Percentiles rank a stretch among this genome's conserved stretches.
Evolutionary conservation across 2,888 invertebrate species (phyloP).

Genomic region (Pheosia tremula): DNA sequence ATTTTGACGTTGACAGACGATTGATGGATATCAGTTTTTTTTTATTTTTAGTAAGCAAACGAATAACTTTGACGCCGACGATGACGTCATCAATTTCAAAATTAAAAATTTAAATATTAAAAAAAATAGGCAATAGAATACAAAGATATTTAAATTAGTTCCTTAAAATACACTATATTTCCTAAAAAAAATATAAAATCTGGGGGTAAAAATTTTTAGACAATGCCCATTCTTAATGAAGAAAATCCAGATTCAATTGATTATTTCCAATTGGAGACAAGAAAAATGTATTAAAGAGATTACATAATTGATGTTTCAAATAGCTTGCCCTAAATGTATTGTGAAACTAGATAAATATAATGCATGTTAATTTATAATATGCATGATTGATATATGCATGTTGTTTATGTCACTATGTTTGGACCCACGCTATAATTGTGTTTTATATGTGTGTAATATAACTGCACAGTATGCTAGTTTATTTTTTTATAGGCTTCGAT

Average conservation of each 20-base stretch:
- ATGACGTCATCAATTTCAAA: no score
- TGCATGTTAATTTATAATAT: conserved; percentile 2
- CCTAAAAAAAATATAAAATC: no score
- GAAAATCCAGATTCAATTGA: neutral
- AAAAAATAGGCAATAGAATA: no score
- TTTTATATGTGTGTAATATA: neutral
- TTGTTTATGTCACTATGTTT: neutral
- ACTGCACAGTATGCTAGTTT: conserved; percentile 2
- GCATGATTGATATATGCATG: conserved; percentile 3
- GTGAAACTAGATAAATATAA: neutral
- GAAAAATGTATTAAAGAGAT: neutral
- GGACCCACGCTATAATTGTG: conserved; percentile 3
- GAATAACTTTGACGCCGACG: no score
- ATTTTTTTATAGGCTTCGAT: neutral
- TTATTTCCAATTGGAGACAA: neutral
- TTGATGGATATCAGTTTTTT: no score
- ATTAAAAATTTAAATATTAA: no score
- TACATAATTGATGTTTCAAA: neutral
- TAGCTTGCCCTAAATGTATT: neutral
- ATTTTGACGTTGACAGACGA: no score
- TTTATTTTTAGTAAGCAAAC: no score
- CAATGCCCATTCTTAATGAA: no score
- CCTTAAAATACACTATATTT: no score
- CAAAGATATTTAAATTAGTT: no score
- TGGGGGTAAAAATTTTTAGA: no score